Percentiles rank a stretch among this genome's conserved stretches.
Conservation (phyloP, 2,113 vertebrate genomes). For the Cebidichthys violaceus region DNA sequence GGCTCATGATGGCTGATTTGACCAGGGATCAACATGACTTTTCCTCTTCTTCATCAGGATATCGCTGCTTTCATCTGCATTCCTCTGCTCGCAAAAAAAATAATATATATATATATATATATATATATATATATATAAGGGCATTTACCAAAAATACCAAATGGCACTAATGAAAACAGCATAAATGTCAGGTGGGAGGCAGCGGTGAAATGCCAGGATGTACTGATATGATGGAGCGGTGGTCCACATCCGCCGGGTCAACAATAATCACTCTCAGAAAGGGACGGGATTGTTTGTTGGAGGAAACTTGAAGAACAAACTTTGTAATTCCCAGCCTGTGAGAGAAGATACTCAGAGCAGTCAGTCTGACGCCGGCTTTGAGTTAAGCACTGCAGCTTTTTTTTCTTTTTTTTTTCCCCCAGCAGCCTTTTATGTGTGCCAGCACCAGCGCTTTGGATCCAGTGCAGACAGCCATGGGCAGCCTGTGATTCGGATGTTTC, state of each 20-base stretch:
- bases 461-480: conserved; percentile 40
- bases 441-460: conserved; percentile 33
- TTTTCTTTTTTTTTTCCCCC: background rate
- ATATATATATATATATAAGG: no score
- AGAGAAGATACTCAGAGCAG: conserved; percentile 5
- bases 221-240: conserved; percentile 1
- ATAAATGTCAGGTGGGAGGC: conserved; percentile 39
- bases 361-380: background rate
- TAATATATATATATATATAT: no score
- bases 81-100: background rate
- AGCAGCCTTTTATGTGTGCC: conserved; percentile 33
- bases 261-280: background rate
- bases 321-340: background rate
- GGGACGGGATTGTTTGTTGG: conserved; percentile 14
- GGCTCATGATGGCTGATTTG: background rate
- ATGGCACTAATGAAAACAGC: conserved; percentile 32
- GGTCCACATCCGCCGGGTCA: conserved; percentile 1
- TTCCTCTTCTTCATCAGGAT: background rate
- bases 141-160: conserved; percentile 22
- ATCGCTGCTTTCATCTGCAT: background rate
- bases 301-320: conserved; percentile 2
- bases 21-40: background rate
- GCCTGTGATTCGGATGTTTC: conserved; percentile 43
- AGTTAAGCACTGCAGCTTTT: conserved; percentile 39
- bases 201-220: conserved; percentile 27